Evolutionary conservation across 2,888 invertebrate genomes (phyloP).

Genomic region (Tyria jacobaeae): DNA sequence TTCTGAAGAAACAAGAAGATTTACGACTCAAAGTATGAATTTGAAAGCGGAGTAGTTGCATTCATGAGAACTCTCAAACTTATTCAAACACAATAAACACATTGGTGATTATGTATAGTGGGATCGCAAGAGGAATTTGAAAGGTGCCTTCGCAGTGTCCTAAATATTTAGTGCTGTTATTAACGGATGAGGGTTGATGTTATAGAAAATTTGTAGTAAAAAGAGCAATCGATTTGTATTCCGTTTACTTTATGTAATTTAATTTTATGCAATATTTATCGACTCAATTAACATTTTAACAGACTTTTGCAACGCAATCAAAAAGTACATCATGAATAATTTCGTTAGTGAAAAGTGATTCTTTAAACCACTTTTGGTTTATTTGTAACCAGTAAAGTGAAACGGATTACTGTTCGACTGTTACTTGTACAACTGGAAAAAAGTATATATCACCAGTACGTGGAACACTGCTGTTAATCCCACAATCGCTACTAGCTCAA

Average conservation of each 20-base stretch:
- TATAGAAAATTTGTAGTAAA: neutral
- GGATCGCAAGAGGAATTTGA: neutral
- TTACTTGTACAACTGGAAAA: no score
- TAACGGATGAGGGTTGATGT: no score
- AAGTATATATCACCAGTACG: no score
- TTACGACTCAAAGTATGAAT: slow-evolving; percentile 33
- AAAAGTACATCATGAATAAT: neutral
- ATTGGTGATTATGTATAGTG: neutral
- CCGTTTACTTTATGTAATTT: neutral
- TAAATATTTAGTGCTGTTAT: neutral
- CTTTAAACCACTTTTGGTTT: neutral
- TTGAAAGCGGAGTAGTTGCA: neutral
- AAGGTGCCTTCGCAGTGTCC: neutral
- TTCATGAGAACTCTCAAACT: neutral
- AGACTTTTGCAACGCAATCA: neutral
- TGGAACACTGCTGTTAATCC: neutral
- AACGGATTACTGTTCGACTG: no score
- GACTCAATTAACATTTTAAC: neutral
- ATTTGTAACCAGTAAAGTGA: neutral
- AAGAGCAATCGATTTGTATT: neutral
- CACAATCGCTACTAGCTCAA: neutral
- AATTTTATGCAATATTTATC: neutral
- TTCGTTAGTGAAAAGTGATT: neutral
- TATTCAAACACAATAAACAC: neutral
- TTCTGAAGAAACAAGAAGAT: slow-evolving; percentile 39